Evolutionary conservation across 1,140 invertebrate genomes (phyloP), one percentile per base, ranked within the genome.

Genomic region (Zaprionus lachaisei): DNA sequence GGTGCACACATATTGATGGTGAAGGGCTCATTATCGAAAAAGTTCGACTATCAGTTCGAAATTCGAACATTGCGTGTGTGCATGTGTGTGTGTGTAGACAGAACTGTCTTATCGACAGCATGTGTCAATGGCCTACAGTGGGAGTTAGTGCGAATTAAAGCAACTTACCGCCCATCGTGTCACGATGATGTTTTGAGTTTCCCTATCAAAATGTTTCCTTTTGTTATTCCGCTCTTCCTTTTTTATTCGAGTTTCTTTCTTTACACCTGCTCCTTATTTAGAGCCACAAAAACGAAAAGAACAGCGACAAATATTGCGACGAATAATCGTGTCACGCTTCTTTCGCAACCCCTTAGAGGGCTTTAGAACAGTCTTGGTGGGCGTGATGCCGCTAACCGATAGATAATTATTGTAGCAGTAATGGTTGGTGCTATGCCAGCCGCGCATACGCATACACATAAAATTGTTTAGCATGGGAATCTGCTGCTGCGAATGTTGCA

Each of bases 401-500:
- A 76, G 47, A 34, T 22, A 67, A 58, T 72, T 81, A 51, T 63
- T 74, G 24, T 67, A 72, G 24, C 63, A 72, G 55, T 66, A 64
- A 63, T 47, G 20, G 28, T 58, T 49, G 28, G 28, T 72, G 44
- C 77, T 57, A 66, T 80, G 89, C 89, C 89, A 89, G 79, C 81
- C 77, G 70, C 79, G 74, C 85, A 89, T 90, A 81, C 85, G 83
- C 86, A 90, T 85, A 83, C 71, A 91, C 82, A 85, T 85, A 41
- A 71, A 85, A 70, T 82, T 77, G 41, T 80, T 91, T 15, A 82
- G 72, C 85, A 90, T 90, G 79, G 85, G 73, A 90, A 90, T 70
- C 79, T 90, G 85, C 76, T 90, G 85, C 76, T 84, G 81, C 28
- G 81, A 90, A 80, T 90, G 85, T 85, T 90, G 85, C 81, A 90